Base-by-base conservation (phyloP, 2,797 vertebrate genomes). In the Danio kyathit region DNA sequence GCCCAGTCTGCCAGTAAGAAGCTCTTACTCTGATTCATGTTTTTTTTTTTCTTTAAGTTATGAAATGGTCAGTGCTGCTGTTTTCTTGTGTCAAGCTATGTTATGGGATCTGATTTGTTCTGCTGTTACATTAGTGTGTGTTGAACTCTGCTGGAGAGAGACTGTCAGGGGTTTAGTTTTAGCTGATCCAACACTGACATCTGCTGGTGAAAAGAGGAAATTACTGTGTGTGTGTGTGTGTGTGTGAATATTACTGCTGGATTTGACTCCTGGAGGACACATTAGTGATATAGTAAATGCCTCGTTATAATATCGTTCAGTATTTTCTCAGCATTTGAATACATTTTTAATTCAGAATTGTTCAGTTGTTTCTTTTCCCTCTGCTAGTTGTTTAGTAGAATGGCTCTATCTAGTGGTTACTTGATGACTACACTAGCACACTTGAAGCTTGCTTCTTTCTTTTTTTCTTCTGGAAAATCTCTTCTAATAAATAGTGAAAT, bases 1-100 rank as follows among this genome's bases (percentile, higher is more conserved):
- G 41, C 98, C 98, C 0, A 92, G 94, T 81, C 94, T 97, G 90
- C 95, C 96, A 83, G 98, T 99, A 91, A 91, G 96, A 79, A 51
- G 60, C 6, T 38, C 12, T 8, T 46, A 7, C 12, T 44, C 19
- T 43, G 3, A n/a, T 8, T 38, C 16, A 4, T 40, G 40, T 29
- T 29, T 29, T 29, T 29, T 29, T 29, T 1, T 29, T 29, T 29
- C 29, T 29, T 29, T 3, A 29, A 29, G 29, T 3, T 29, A 3
- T 29, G 29, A 29, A 29, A 29, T 29, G 29, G 3, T 29, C 29
- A 29, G 1, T 29, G 29, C 29, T 29, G 3, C 29, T 1, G 29
- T 29, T 29, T 29, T 11, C 7, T 2, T 7, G 2, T 63, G 60
- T 44, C 59, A 38, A 48, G 9, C 43, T 29, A 13, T 63, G 41